Percentiles rank a stretch among this genome's conserved stretches.
Conservation (phyloP, 2,797 vertebrate species). For the Sebastes itinus region DNA sequence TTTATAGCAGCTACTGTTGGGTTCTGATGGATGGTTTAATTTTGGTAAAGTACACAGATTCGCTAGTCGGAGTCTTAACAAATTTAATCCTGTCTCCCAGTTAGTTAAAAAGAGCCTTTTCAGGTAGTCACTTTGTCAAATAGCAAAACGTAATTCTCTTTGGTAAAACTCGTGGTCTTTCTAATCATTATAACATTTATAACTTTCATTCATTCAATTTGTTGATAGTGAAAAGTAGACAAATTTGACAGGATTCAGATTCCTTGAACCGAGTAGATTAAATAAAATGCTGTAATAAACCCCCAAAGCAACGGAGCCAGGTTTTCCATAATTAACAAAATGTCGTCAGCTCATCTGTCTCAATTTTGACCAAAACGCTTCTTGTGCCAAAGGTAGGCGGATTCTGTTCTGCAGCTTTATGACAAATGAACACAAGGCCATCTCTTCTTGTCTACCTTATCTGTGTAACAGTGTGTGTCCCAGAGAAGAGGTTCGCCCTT, state of each 20-base stretch:
- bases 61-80: not conserved
- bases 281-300: not conserved
- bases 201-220: not conserved
- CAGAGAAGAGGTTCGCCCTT: conserved; percentile 59
- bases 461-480: conserved; percentile 44
- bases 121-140: not conserved
- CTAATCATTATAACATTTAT: not conserved
- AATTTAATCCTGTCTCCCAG: not conserved
- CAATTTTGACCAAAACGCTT: not conserved
- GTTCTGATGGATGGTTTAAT: not conserved
- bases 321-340: not conserved
- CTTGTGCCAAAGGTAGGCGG: not conserved
- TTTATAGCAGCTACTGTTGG: not conserved
- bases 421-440: conserved; percentile 13
- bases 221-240: not conserved
- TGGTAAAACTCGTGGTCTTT: not conserved
- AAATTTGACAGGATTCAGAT: not conserved
- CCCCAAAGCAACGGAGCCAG: not conserved
- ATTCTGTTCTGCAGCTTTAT: conserved; percentile 8
- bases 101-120: not conserved
- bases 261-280: not conserved
- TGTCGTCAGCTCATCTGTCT: not conserved
- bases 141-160: not conserved
- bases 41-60: not conserved
- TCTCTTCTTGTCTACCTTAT: conserved; percentile 44